These are phyloP conservation scores for Schizaphis graminum DNA, from an alignment of 2,888 invertebrate species.

Conservation along the genomic window DNA sequence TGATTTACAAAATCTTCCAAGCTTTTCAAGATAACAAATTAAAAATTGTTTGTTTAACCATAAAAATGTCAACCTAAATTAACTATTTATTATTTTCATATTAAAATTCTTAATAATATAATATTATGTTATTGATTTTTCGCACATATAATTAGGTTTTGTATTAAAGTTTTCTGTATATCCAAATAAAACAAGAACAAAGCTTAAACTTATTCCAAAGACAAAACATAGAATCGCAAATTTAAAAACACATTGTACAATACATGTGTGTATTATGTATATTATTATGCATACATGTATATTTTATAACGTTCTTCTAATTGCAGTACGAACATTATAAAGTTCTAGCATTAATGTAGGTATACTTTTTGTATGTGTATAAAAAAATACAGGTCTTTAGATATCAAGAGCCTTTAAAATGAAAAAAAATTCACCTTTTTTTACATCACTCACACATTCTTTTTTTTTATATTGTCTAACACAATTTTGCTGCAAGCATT, in stretches of 20 bases:
- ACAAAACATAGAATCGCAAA: not conserved
- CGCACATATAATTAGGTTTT: not conserved
- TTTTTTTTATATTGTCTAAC: not conserved
- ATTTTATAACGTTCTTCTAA: not conserved
- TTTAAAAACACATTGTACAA: not conserved
- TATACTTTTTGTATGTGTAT: not conserved
- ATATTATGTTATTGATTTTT: not conserved
- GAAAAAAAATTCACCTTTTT: conserved; percentile 14
- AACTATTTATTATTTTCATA: not conserved
- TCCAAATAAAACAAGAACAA: not conserved
- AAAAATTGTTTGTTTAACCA: not conserved
- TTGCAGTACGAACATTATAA: not conserved
- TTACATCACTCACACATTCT: not conserved
- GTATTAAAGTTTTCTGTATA: not conserved
- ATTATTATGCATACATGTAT: not conserved
- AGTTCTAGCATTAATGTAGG: not conserved
- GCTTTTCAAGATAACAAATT: not conserved
- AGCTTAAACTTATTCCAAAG: not conserved
- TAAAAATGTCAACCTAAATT: not conserved
- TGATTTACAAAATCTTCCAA: not conserved
- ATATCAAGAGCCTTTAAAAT: not conserved
- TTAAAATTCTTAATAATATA: not conserved
- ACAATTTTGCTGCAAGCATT: not conserved
- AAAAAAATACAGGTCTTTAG: conserved; percentile 17
- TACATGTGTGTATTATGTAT: not conserved